A percentile compares a stretch with the other conserved stretches of the same genome.
Conservation (phyloP, 1,140 invertebrate genomes). For the Drosophila kurseongensis region DNA sequence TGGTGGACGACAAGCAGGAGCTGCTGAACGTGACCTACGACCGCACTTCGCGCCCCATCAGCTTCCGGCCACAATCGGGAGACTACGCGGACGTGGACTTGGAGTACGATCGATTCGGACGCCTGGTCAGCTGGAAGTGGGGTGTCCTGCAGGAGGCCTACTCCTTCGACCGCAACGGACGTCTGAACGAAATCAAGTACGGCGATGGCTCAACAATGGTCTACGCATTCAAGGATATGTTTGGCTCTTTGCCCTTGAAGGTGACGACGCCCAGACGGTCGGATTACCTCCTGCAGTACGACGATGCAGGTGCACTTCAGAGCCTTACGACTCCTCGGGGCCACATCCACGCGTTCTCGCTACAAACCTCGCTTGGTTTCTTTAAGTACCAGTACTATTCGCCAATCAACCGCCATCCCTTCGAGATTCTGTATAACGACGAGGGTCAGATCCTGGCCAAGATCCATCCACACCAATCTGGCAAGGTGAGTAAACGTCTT, state of each 20-base stretch:
- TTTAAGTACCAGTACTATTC: conserved; percentile 97
- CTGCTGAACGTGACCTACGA: conserved; percentile 97
- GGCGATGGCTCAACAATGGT: conserved; percentile 94
- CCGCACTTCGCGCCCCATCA: conserved; percentile 93
- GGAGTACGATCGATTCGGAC: conserved; percentile 96
- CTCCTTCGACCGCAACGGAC: conserved; percentile 93
- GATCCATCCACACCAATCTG: conserved; percentile 95
- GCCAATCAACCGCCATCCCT: conserved; percentile 94
- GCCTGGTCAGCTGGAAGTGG: conserved; percentile 96
- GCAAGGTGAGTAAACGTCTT: conserved; percentile 85
- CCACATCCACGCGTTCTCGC: conserved; percentile 95
- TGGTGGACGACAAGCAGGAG: conserved; percentile 95
- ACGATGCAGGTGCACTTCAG: conserved; percentile 95
- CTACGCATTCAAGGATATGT: conserved; percentile 95
- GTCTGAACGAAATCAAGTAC: conserved; percentile 94
- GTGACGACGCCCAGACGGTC: conserved; percentile 96
- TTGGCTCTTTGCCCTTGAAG: conserved; percentile 94
- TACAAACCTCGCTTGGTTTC: conserved; percentile 96
- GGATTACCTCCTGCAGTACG: conserved; percentile 96
- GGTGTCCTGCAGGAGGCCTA: conserved; percentile 95
- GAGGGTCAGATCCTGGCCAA: conserved; percentile 94
- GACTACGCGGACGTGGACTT: conserved; percentile 95
- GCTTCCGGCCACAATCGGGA: conserved; percentile 94
- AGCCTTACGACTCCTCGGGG: conserved; percentile 96
- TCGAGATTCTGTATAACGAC: conserved; percentile 96